phyloP scores from a whole-genome alignment of 2,113 vertebrate species.

The Microtus richardsoni region DNA sequence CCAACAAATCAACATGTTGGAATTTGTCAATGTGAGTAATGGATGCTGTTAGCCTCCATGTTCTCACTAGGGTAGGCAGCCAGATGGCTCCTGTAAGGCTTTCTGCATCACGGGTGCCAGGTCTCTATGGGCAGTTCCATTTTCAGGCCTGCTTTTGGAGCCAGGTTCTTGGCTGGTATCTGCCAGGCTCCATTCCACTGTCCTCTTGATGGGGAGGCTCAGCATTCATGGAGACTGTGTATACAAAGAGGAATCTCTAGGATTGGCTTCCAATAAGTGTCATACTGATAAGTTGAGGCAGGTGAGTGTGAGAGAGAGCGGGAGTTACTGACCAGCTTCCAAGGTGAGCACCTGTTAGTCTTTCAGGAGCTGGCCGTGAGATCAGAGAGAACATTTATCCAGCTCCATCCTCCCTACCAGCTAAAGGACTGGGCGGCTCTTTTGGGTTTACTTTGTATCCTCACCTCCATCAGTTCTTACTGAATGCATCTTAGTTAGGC shows the following conservation, averaged over 20 bases:
- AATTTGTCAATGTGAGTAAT: constrained; percentile 41
- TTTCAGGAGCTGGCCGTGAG: not conserved
- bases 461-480: not conserved
- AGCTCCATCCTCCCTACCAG: not conserved
- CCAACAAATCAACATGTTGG: constrained; percentile 49
- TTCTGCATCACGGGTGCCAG: constrained; percentile 54
- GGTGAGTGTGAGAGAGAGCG: not conserved
- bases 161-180: constrained; percentile 42
- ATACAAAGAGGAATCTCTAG: constrained; percentile 20
- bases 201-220: not conserved
- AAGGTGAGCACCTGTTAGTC: not conserved
- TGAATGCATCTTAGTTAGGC: not conserved
- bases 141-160: constrained; percentile 60
- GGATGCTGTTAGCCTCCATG: not conserved
- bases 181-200: constrained; percentile 31
- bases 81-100: constrained; percentile 65
- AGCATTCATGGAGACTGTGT: not conserved
- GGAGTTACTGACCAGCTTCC: not conserved
- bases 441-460: not conserved
- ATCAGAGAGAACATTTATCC: not conserved
- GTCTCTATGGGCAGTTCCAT: constrained; percentile 53
- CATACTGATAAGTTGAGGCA: not conserved
- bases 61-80: constrained; percentile 51
- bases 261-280: not conserved
- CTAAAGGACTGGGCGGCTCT: not conserved